Evolutionary conservation across 2,113 vertebrate genomes (phyloP).

Genomic region (Lepus timidus): DNA sequence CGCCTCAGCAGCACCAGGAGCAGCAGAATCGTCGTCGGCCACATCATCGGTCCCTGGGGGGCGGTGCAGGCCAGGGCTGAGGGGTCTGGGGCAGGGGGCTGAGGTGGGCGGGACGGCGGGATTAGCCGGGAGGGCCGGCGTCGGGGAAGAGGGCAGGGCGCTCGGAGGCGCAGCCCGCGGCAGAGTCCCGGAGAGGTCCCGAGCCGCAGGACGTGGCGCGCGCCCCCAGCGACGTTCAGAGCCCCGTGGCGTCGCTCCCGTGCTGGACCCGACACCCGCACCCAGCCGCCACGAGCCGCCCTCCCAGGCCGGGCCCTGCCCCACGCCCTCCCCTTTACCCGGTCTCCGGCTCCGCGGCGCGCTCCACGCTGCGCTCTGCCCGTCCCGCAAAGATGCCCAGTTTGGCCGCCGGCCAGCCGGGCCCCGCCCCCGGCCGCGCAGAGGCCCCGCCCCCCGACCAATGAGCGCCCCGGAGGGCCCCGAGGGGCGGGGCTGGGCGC

Average conservation of each 20-base stretch:
- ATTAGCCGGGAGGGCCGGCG: background rate
- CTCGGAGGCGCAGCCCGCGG: background rate
- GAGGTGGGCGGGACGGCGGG: no score
- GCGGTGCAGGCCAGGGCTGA: constrained; percentile 85
- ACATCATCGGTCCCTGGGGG: constrained; percentile 64
- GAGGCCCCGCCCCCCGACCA: constrained; percentile 51
- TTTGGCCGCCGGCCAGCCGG: background rate
- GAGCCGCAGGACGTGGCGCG: background rate
- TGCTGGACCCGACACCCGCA: background rate
- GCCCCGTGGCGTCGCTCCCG: background rate
- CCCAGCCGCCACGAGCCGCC: background rate
- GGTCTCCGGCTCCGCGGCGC: background rate
- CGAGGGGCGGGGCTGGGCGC: background rate
- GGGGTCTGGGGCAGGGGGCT: constrained; percentile 17
- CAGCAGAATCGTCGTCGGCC: constrained; percentile 52
- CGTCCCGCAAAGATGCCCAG: constrained; percentile 52
- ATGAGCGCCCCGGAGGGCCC: background rate
- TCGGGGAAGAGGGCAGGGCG: background rate
- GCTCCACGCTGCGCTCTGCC: background rate
- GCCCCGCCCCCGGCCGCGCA: background rate
- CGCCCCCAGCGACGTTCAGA: background rate
- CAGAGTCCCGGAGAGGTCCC: background rate
- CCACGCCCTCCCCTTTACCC: constrained; percentile 32
- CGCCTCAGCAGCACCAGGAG: constrained; percentile 6
- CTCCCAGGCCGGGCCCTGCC: background rate